These are phyloP conservation scores for Aphrophora alni DNA, from an alignment of 2,888 invertebrate species.

Conservation along the genomic window DNA sequence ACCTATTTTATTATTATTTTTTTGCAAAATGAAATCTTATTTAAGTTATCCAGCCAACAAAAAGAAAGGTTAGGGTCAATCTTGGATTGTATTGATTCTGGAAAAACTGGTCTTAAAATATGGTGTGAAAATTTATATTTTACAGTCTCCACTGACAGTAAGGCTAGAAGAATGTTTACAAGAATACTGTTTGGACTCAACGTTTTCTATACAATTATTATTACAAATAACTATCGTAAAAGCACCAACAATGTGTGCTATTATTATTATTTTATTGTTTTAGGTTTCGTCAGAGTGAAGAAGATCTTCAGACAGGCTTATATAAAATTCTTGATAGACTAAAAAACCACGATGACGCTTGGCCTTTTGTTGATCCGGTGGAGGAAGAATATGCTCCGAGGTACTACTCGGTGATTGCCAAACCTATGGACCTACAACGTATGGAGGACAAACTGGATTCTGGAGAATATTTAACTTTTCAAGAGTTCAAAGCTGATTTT, in stretches of 20 bases:
- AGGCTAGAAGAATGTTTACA: too few species aligned
- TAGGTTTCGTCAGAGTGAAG: slow-evolving; percentile 81
- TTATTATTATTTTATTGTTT: slow-evolving; percentile 53
- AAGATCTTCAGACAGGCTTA: slow-evolving; percentile 88
- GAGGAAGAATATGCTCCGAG: slow-evolving; percentile 79
- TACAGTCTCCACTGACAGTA: too few species aligned
- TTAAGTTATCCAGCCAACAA: too few species aligned
- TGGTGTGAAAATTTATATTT: too few species aligned
- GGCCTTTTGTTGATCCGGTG: slow-evolving; percentile 94
- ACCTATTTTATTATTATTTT: too few species aligned
- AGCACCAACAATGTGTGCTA: slow-evolving; percentile 30
- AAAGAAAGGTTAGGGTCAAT: too few species aligned
- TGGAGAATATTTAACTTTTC: slow-evolving; percentile 78
- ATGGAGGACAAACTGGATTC: slow-evolving; percentile 88
- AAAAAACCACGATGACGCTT: slow-evolving; percentile 88
- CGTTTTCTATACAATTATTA: too few species aligned
- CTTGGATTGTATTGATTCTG: too few species aligned
- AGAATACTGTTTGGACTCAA: too few species aligned
- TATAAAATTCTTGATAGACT: slow-evolving; percentile 89
- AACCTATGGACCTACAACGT: slow-evolving; percentile 86
- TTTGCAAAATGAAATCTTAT: too few species aligned
- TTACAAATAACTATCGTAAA: not conserved
- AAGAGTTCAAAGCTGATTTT: slow-evolving; percentile 87
- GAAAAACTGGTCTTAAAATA: too few species aligned
- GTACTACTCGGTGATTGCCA: slow-evolving; percentile 66